phyloP scores from a whole-genome alignment of 2,113 vertebrate species.

The Rutilus rutilus region DNA sequence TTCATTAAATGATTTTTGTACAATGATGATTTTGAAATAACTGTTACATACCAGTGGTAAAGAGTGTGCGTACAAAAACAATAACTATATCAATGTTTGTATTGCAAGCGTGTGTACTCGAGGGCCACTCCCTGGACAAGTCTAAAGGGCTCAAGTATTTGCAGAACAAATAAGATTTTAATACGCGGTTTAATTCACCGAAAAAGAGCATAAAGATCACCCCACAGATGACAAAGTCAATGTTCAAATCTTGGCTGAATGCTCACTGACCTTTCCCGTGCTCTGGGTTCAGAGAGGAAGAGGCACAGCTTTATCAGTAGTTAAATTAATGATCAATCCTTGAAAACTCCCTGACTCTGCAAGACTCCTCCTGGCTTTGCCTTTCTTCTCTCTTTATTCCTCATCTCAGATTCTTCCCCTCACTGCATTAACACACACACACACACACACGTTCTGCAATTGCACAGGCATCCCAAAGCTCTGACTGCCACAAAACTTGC shows the following conservation, averaged over 20 bases:
- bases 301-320: slow-evolving; percentile 64
- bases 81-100: neutral
- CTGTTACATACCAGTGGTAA: neutral
- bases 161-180: neutral
- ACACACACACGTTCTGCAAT: slow-evolving; percentile 48
- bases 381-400: slow-evolving; percentile 48
- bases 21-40: neutral
- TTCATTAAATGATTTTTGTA: neutral
- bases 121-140: slow-evolving; percentile 28
- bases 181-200: slow-evolving; percentile 15
- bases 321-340: slow-evolving; percentile 69
- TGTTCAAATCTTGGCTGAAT: slow-evolving; percentile 26
- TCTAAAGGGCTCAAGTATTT: slow-evolving; percentile 5
- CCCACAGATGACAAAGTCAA: slow-evolving; percentile 10
- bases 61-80: neutral
- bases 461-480: slow-evolving; percentile 30
- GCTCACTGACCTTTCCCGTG: slow-evolving; percentile 36
- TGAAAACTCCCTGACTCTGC: slow-evolving; percentile 52
- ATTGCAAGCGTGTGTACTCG: neutral
- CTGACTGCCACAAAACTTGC: slow-evolving; percentile 44
- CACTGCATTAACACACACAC: slow-evolving; percentile 49
- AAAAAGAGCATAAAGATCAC: slow-evolving; percentile 2
- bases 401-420: slow-evolving; percentile 31
- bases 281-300: slow-evolving; percentile 24
- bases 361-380: slow-evolving; percentile 46